Conservation (phyloP, 2,797 vertebrate species). For the Anolis apletophallus region DNA sequence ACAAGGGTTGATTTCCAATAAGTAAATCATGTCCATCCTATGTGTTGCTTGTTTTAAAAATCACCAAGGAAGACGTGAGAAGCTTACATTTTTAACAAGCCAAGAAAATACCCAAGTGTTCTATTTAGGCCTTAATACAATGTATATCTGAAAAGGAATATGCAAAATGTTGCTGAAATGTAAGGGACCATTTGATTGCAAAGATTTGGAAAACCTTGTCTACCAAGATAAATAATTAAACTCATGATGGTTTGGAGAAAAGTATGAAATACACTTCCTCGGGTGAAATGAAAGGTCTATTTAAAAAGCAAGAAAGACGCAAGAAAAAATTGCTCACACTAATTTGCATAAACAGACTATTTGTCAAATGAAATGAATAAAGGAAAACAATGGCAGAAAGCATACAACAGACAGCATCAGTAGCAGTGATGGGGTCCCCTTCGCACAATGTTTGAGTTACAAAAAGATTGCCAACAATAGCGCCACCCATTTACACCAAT, state of each 20-base stretch:
- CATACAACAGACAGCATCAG: background rate
- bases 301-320: background rate
- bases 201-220: background rate
- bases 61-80: background rate
- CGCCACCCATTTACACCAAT: too few relatives aligned
- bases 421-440: background rate
- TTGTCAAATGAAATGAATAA: background rate
- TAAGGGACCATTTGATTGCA: background rate
- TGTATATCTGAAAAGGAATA: constrained; percentile 1
- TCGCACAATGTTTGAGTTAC: too few relatives aligned
- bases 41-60: background rate
- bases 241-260: background rate
- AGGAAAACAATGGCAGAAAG: background rate
- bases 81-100: background rate
- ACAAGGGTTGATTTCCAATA: background rate
- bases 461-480: too few relatives aligned
- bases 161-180: background rate
- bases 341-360: constrained; percentile 5
- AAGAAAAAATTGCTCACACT: background rate
- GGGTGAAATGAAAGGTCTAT: background rate
- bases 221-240: constrained; percentile 8
- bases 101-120: background rate
- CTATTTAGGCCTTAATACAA: background rate
- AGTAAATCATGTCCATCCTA: background rate
- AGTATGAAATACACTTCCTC: background rate